Base-by-base conservation (phyloP, 2,797 vertebrate genomes). In the Artibeus jamaicensis region DNA sequence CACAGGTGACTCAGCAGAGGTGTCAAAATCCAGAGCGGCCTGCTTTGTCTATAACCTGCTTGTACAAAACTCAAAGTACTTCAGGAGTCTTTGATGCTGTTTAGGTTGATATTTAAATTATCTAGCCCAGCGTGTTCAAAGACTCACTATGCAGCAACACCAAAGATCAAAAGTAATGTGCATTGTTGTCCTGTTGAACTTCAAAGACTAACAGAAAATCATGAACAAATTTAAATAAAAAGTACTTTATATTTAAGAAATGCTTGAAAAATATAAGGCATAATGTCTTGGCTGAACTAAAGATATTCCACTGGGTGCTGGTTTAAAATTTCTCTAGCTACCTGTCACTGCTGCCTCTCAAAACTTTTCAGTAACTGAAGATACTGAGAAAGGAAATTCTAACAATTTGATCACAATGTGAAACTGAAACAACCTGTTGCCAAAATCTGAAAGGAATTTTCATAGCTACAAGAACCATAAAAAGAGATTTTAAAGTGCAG, bases 51-150 rank as follows among this genome's bases (percentile, higher is more conserved):
- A 89, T 70, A 57, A 92, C 81, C 89, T 85, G 67, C 65, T 68
- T 46, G 76, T n/a, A 62, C 24, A 85, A 44, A 22, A 37, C 26
- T 48, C 89, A 94, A 86, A 93, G 68, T 85, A 55, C 57, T 89
- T 94, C 76, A n/a, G 0, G 15, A 82, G 76, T 97, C 93, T 92
- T 96, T 96, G 77, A 93, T 77, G 95, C 95, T 97, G 76, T 96
- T 97, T 95, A 96, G 89, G 93, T 89, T 93, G 93, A 76, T 85
- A 93, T 88, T 85, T 92, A 96, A 94, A 94, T 96, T 81, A 93
- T 86, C 48, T 68, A 88, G 29, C 55, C 67, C 94, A 84, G n/a
- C 50, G 8, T 96, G 92, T 89, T 96, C 93, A 94, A 93, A 85
- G 86, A 48, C 91, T 84, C 32, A 65, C 34, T 59, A 15, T 24